Evolutionary conservation across 2,113 vertebrate species (phyloP).

Genomic region (Procapra przewalskii): DNA sequence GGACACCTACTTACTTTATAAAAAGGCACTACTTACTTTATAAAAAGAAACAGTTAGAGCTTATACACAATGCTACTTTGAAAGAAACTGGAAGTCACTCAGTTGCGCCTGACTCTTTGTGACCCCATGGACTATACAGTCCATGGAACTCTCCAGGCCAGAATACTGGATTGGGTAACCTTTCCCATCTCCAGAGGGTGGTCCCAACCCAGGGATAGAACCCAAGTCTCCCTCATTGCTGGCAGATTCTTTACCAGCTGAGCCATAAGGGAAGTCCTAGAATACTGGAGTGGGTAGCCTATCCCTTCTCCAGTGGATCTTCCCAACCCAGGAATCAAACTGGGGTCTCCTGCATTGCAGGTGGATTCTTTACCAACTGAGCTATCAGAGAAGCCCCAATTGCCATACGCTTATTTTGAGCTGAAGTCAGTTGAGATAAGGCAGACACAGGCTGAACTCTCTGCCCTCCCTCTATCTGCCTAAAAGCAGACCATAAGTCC

Average conservation of each 20-base stretch:
- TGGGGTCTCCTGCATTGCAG: not conserved
- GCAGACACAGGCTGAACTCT: not conserved
- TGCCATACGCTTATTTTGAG: not conserved
- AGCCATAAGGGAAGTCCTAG: not conserved
- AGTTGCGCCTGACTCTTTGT: not conserved
- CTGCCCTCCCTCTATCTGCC: not conserved
- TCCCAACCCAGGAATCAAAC: not conserved
- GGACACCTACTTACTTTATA: no score
- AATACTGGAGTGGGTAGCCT: not conserved
- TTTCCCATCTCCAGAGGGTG: not conserved
- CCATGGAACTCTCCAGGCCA: not conserved
- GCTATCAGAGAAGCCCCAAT: not conserved
- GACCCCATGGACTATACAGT: not conserved
- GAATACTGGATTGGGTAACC: not conserved
- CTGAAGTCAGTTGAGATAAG: not conserved
- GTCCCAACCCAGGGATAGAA: not conserved
- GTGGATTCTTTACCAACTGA: not conserved
- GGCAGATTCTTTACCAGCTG: not conserved
- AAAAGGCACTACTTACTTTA: not conserved
- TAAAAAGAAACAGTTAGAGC: not conserved
- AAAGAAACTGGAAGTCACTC: not conserved
- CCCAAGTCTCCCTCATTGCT: not conserved
- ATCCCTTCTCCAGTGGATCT: not conserved
- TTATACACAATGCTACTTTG: not conserved
- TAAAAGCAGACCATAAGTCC: not conserved